These are phyloP conservation scores for Pandemis heparana DNA, from an alignment of 2,888 invertebrate genomes.

Conservation along the genomic window DNA sequence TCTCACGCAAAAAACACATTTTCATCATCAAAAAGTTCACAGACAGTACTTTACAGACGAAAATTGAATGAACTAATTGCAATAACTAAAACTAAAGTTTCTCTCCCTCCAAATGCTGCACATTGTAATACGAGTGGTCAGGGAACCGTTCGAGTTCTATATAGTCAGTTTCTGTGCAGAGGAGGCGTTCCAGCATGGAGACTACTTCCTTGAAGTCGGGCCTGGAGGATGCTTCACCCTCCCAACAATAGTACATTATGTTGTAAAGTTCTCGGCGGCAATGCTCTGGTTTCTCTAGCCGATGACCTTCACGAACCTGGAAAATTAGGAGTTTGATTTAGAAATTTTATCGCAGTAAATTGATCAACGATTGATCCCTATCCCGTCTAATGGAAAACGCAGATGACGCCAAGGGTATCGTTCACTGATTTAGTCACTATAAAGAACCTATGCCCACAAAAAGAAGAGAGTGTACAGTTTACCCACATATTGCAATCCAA, in stretches of 20 bases:
- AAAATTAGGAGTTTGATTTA: conserved; percentile 11
- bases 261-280: conserved; percentile 96
- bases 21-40: not conserved
- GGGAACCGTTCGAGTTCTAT: conserved; percentile 97
- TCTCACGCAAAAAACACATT: conserved; percentile 2
- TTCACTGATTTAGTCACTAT: no score
- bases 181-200: conserved; percentile 91
- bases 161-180: conserved; percentile 96
- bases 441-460: no score
- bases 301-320: conserved; percentile 95
- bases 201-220: conserved; percentile 95
- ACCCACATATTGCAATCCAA: no score
- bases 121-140: conserved; percentile 96
- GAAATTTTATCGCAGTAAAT: no score
- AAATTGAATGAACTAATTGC: conserved; percentile 7
- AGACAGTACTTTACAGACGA: not conserved
- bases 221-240: conserved; percentile 92
- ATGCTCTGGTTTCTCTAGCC: conserved; percentile 97
- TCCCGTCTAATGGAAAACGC: no score
- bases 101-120: conserved; percentile 94
- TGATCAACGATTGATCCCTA: no score
- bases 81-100: conserved; percentile 80
- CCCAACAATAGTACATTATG: conserved; percentile 99
- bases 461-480: no score
- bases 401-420: no score